Base-by-base conservation (phyloP, 2,113 vertebrate species). In the Carollia perspicillata region DNA sequence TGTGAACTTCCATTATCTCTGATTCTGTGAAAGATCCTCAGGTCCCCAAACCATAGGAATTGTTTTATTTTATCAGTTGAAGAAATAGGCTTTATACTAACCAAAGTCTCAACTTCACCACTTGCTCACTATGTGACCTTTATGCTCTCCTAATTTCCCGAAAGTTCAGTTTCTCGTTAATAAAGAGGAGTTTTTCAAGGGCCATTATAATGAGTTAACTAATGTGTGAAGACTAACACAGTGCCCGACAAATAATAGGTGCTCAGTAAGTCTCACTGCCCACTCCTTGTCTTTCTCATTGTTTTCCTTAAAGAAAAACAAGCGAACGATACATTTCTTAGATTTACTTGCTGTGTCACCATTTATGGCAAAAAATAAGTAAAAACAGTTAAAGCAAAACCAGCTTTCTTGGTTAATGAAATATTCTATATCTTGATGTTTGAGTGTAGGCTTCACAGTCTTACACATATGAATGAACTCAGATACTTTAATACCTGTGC, bases 231-330 rank as follows among this genome's bases (percentile, higher is more conserved):
- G 22, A 40, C 33, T 33, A 86, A 37, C 14, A 83, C 66, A 42
- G 51, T 60, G 22, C 37, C 80, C 69, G 44, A 49, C 16, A 49
- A n/a, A 6, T 18, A 71, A 26, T 37, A 53, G 1, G 28, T 35
- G 3, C 8, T 96, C 51, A 37, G 8, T 90, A 78, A 55, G 11
- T 66, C 28, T n/a, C 47, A 53, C 9, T 51, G 20, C 30, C 58
- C 20, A 35, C 8, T 83, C 23, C 8, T 77, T 51, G 12, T 1
- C n/a, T 90, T 93, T 20, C 35, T 44, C 37, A 35, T 49, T 69
- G 16, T 63, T 95, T 75, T 84, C 35, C 77, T 90, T 95, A 66
- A 92, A 77, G 9, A 44, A 88, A 87, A 95, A 65, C 13, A 84
- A n/a, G 2, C 22, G 65, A 58, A 90, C 80, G 47, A 49, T 58